Base-by-base conservation (phyloP, 2,888 invertebrate genomes). In the Heliconius hortense region DNA sequence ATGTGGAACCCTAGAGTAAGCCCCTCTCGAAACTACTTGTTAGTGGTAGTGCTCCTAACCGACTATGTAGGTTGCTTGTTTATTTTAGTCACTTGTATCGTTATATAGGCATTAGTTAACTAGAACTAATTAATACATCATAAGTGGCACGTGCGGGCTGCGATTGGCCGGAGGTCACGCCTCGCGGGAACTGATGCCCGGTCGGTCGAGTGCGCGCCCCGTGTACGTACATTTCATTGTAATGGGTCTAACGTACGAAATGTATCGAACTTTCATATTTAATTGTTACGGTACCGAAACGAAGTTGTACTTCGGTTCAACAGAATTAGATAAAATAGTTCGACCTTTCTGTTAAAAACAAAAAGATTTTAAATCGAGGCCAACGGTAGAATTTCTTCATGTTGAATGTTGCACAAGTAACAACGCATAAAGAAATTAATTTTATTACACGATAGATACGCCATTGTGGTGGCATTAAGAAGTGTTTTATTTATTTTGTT, bases 401-500 rank as follows among this genome's bases (percentile, higher is more conserved):
- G 92, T 89, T 88, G 81, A 81, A 86, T 89, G 91, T 93, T 90
- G 87, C 89, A 90, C 85, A 85, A 86, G 88, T 88, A 87, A 91
- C 91, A 89, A 86, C 87, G 85, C 92, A 89, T 90, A 83, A 88
- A 91, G 92, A 93, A 92, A 91, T 92, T 87, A 79, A 78, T 85
- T 80, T 85, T 82, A 87, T 90, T 88, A 86, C 72, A 68, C 62
- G 74, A 87, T 87, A 81, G 60, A 81, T 82, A 87, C 84, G 91
- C 92, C 91, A 85, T 80, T 86, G 85, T 87, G 18, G 53, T 53
- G 93, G 92, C 92, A 88, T 87, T 90, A 88, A 88, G 89, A 92
- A 88, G 89, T 86, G 88, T 89, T 89, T 90, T 92, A 92, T 93
- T 93, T 93, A 92, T 93, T 93, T 92, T 89, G 91, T 91, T 92